These are phyloP conservation scores for Sminthurinus signatus DNA, from an alignment of 1,140 invertebrate genomes.

Conservation along the genomic window DNA sequence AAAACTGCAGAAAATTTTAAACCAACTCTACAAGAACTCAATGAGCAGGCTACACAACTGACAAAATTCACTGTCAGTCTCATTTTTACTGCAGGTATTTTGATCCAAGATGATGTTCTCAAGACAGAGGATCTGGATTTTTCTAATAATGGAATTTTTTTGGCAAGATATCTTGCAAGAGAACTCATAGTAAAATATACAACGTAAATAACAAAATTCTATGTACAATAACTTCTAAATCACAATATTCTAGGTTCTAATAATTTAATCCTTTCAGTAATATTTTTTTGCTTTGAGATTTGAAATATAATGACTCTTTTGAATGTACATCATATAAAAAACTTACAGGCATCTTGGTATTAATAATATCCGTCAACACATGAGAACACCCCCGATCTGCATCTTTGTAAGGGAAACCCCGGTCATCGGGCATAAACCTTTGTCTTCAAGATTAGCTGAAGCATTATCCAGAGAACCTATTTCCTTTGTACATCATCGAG, in stretches of 20 bases:
- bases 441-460: neutral
- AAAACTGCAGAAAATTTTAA: too few relatives aligned
- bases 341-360: neutral
- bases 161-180: neutral
- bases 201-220: neutral
- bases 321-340: neutral
- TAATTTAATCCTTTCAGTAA: too few relatives aligned
- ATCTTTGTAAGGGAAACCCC: conserved; percentile 1
- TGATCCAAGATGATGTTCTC: neutral
- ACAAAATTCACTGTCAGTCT: too few relatives aligned
- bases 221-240: too few relatives aligned
- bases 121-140: neutral
- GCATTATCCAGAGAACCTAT: neutral
- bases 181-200: neutral
- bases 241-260: too few relatives aligned
- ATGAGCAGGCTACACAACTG: too few relatives aligned
- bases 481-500: neutral
- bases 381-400: neutral
- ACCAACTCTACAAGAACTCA: too few relatives aligned
- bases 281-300: neutral
- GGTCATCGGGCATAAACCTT: neutral
- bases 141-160: neutral
- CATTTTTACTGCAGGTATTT: neutral
- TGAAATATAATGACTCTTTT: neutral
- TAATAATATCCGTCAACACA: neutral